These are phyloP conservation scores for Coptotermes formosanus DNA, from an alignment of 1,140 invertebrate species.

Conservation along the genomic window DNA sequence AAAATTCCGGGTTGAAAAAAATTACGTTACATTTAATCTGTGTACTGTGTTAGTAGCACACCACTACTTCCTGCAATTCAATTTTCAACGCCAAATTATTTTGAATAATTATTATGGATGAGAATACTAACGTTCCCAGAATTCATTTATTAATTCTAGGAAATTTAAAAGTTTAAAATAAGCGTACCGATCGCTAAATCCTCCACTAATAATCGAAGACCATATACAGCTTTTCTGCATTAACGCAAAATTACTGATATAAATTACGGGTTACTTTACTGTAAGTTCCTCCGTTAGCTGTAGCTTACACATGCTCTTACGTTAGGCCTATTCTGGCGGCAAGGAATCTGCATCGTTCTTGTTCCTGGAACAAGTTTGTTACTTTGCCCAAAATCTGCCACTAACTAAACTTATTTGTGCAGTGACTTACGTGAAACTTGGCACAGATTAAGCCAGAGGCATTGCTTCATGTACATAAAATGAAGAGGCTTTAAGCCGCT, in stretches of 20 bases:
- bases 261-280: not conserved
- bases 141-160: no score
- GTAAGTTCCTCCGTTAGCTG: not conserved
- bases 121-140: no score
- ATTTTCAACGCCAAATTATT: no score
- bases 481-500: not conserved
- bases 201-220: no score
- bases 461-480: not conserved
- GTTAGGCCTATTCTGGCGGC: not conserved
- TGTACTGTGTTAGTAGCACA: no score
- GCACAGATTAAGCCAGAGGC: not conserved
- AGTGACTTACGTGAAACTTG: not conserved
- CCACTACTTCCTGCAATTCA: no score
- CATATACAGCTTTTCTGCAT: no score
- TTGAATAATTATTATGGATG: no score
- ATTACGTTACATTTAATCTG: no score
- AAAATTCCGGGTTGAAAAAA: no score
- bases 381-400: not conserved
- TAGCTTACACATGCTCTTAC: not conserved
- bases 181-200: no score
- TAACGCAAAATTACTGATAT: not conserved
- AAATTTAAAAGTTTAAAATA: no score
- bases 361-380: not conserved
- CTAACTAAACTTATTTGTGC: not conserved
- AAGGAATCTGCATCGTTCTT: not conserved